Conservation (phyloP, 1,140 invertebrate genomes). For the Euwallacea fornicatus region DNA sequence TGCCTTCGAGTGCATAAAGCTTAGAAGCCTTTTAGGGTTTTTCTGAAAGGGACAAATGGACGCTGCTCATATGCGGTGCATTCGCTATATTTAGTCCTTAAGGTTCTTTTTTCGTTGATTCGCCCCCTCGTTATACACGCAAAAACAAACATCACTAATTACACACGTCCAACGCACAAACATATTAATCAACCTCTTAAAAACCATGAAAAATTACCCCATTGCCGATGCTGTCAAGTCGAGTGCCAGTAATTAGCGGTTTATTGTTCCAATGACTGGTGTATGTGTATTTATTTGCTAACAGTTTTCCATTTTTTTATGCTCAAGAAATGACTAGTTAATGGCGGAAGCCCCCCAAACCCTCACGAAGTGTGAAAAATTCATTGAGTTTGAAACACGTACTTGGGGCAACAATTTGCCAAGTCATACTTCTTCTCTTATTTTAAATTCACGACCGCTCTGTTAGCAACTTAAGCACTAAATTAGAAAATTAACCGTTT, state of each 20-base stretch:
- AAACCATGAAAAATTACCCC: background rate
- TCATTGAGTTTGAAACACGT: slow-evolving; percentile 45
- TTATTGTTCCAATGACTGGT: too few species aligned
- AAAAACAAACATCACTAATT: background rate
- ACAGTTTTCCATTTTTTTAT: background rate
- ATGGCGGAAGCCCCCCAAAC: background rate
- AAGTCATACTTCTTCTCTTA: slow-evolving; percentile 50
- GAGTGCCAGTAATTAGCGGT: too few species aligned
- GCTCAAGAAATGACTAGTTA: background rate
- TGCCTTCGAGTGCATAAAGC: too few species aligned
- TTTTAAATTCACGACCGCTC: slow-evolving; percentile 49
- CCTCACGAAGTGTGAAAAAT: slow-evolving; percentile 2
- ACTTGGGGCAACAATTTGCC: slow-evolving; percentile 45
- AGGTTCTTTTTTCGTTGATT: background rate
- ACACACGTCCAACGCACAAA: background rate
- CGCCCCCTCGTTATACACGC: background rate
- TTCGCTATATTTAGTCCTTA: background rate
- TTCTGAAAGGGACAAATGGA: too few species aligned
- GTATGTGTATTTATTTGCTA: background rate
- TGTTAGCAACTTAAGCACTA: slow-evolving; percentile 52
- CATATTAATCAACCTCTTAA: slow-evolving; percentile 11
- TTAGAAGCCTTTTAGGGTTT: too few species aligned
- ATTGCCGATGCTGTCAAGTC: background rate
- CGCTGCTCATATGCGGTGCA: too few species aligned
- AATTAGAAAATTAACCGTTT: slow-evolving; percentile 54